Evolutionary conservation across 1,140 invertebrate genomes (phyloP).

Genomic region (Drosophila lini): DNA sequence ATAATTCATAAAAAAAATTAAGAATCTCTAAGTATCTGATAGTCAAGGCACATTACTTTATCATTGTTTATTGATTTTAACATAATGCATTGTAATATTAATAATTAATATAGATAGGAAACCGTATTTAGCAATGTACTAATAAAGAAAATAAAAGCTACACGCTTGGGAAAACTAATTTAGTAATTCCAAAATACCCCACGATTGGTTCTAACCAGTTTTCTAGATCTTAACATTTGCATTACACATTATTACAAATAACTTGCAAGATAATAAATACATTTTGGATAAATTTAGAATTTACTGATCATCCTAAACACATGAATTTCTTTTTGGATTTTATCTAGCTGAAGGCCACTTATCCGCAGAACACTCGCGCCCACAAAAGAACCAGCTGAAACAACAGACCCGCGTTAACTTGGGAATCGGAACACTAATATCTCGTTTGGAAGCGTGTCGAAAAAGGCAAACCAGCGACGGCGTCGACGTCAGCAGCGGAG

Average conservation of each 20-base stretch:
- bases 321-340: neutral
- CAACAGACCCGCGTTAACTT: neutral
- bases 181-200: too few relatives aligned
- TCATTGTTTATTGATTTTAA: too few relatives aligned
- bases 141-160: too few relatives aligned
- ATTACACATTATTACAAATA: neutral
- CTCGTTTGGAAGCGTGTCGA: slow-evolving; percentile 10
- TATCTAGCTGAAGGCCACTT: slow-evolving; percentile 1
- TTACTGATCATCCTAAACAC: slow-evolving; percentile 1
- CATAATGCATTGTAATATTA: too few relatives aligned
- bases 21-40: too few relatives aligned
- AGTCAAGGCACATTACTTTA: too few relatives aligned
- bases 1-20: too few relatives aligned
- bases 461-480: neutral
- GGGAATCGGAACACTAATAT: neutral
- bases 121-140: too few relatives aligned
- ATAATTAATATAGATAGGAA: too few relatives aligned
- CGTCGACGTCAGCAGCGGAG: slow-evolving; percentile 15
- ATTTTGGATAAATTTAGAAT: too few relatives aligned
- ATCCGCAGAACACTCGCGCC: neutral
- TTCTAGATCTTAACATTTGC: neutral
- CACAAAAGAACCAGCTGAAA: slow-evolving; percentile 11
- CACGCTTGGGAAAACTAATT: too few relatives aligned
- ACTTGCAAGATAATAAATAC: neutral
- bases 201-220: neutral